These are phyloP conservation scores for Cynaeus angustus DNA, from an alignment of 2,888 invertebrate genomes.

Conservation along the genomic window DNA sequence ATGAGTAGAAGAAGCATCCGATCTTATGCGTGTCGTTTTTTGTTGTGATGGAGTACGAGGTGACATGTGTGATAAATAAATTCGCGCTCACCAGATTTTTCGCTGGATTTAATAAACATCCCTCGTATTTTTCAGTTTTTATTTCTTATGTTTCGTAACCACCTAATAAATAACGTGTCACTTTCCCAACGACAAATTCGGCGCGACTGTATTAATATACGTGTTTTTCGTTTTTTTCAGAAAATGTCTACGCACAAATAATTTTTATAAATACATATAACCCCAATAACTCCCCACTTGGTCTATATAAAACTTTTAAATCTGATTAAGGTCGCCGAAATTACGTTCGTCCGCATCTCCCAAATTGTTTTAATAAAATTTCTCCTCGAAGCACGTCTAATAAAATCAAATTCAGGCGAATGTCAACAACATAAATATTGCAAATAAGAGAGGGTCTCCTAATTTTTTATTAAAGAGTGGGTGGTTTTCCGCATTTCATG, in stretches of 20 bases:
- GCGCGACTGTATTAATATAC: constrained; percentile 9
- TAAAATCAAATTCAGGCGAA: constrained; percentile 10
- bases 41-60: constrained; percentile 6
- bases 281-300: background rate
- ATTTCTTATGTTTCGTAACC: constrained; percentile 29
- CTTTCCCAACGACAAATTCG: constrained; percentile 8
- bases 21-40: background rate
- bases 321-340: constrained; percentile 10
- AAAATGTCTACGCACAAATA: background rate
- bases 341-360: background rate
- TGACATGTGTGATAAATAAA: constrained; percentile 18
- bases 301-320: constrained; percentile 4
- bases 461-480: constrained; percentile 34
- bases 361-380: constrained; percentile 19
- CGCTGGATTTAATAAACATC: constrained; percentile 28
- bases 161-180: constrained; percentile 30
- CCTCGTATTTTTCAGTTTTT: constrained; percentile 35
- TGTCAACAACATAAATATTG: constrained; percentile 29
- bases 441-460: constrained; percentile 19
- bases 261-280: constrained; percentile 4
- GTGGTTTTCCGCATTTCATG: background rate
- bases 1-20: background rate
- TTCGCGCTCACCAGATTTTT: constrained; percentile 5
- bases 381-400: background rate
- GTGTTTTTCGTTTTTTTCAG: background rate